Conservation (phyloP, 2,797 vertebrate species). For the Labeo calbasu region DNA sequence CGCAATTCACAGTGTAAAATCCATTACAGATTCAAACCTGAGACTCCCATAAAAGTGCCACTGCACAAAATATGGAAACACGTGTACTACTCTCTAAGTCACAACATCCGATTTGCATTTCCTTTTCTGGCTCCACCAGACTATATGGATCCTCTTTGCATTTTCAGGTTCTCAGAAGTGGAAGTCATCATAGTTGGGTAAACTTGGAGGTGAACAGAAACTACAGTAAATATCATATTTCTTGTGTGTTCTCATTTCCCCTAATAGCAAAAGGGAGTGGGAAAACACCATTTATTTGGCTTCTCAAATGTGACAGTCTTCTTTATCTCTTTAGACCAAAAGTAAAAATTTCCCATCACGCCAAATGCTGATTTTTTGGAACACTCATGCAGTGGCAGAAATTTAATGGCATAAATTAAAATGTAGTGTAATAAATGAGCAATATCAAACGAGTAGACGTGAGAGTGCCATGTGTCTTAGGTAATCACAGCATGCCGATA, state of each 20-base stretch:
- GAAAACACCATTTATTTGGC: background rate
- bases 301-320: background rate
- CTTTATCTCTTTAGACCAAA: background rate
- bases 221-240: background rate
- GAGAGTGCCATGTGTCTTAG: too few relatives aligned
- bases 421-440: background rate
- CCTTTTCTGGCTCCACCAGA: background rate
- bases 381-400: background rate
- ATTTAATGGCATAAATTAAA: background rate
- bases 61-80: background rate
- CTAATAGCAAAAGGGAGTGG: background rate
- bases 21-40: background rate
- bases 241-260: background rate
- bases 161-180: background rate
- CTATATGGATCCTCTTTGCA: background rate
- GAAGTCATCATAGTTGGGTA: background rate
- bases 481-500: too few relatives aligned
- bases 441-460: background rate
- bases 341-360: background rate
- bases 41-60: background rate
- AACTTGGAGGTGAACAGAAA: background rate
- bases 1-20: background rate
- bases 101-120: background rate
- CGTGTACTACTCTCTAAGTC: background rate
- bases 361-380: background rate